Evolutionary conservation across 2,113 vertebrate species (phyloP).

Genomic region (Plecturocebus donacophilus): DNA sequence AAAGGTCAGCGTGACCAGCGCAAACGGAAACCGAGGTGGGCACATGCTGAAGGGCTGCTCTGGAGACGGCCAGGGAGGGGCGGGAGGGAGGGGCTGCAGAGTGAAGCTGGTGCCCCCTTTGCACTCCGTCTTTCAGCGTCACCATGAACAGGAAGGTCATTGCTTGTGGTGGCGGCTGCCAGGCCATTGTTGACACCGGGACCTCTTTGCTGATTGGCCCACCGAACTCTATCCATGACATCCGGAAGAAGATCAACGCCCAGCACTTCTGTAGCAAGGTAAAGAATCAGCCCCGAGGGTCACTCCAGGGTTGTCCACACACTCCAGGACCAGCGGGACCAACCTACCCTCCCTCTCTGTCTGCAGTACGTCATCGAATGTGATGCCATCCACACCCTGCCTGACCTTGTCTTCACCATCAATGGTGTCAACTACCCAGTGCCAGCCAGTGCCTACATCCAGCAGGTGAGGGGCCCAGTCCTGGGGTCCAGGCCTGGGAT

Average conservation of each 20-base stretch:
- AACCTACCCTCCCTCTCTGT: not conserved
- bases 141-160: not conserved
- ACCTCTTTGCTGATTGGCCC: slow-evolving; percentile 85
- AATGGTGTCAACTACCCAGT: slow-evolving; percentile 60
- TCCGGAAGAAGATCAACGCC: slow-evolving; percentile 77
- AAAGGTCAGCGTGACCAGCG: not conserved
- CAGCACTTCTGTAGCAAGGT: not conserved
- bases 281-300: not conserved
- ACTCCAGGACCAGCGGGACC: accelerated
- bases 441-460: slow-evolving; percentile 74
- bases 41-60: not conserved
- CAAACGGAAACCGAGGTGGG: not conserved
- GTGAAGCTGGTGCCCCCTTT: not conserved
- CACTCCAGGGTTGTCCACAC: not conserved
- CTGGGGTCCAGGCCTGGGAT: not conserved
- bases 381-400: slow-evolving; percentile 38
- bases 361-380: slow-evolving; percentile 67
- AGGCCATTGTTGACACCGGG: slow-evolving; percentile 83
- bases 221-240: slow-evolving; percentile 49
- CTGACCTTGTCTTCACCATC: slow-evolving; percentile 78
- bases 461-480: slow-evolving; percentile 53
- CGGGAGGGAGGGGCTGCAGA: accelerated
- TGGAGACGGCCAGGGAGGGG: not conserved
- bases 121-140: not conserved
- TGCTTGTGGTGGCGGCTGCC: slow-evolving; percentile 45